Base-by-base conservation (phyloP, 30 jellyfish, hydroid and myxozoan species). In the Aurelia aurita complex sp. Pacific region DNA sequence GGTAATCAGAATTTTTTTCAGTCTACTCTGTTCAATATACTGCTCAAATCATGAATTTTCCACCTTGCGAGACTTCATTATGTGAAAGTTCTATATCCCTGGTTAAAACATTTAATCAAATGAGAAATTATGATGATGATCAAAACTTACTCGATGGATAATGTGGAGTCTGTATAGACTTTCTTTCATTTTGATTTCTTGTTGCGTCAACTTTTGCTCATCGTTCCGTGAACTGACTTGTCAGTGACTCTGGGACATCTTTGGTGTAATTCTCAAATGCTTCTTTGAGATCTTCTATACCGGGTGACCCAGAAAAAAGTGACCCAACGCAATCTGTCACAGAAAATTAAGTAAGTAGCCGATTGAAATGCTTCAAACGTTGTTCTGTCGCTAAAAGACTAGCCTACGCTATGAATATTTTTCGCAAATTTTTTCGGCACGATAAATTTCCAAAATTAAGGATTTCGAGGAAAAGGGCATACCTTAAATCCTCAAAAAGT, bases 141-240 rank as follows among this genome's bases (percentile, higher is more conserved):
- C 57, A 66, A 66, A 66, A 23, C 76, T 50, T 64, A 18, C 80
- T 79, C 19, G 76, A 0, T 66, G 76, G 76, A 66, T 19, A 66
- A 23, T 66, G 43, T 66, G 76, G 76, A 66, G 76, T 66, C 76
- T 66, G 76, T 19, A 66, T 66, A 66, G 53, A n/a, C 76, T 29
- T 72, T 29, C 81, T 52, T 72, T 72, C 82, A 36, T 23, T 42
- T 6, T 72, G 29, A 15, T 72, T 18, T 61, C 36, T 61, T 3
- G 13, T 61, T 17, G 70, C 70, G 13, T 61, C 70, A 52, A 18
- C 78, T 34, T 68, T 68, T 68, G 78, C 0, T 61, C 11, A 62
- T 29, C 53, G 15, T n/a, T 68, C 19, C 4, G 32, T 35, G 53
- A 68, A 68, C 38, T 34, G 78, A 15, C 57, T 38, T 16, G 32